Evolutionary conservation across 2,113 vertebrate species (phyloP).

Genomic region (Tautogolabrus adspersus): DNA sequence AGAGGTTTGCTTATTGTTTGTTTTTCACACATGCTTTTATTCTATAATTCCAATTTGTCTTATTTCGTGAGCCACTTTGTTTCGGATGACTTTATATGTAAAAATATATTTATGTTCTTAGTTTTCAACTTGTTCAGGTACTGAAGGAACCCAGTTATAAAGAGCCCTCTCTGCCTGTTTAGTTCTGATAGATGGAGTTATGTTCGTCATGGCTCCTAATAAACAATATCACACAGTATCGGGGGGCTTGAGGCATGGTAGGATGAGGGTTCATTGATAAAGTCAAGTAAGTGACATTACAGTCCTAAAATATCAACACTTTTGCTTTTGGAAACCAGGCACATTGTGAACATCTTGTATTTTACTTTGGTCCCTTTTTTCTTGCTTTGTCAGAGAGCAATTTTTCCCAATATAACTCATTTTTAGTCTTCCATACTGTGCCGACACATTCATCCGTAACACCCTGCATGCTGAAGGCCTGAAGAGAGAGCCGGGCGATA

Average conservation of each 20-base stretch:
- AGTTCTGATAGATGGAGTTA: too few species aligned
- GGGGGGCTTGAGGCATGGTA: background rate
- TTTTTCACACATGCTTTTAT: too few species aligned
- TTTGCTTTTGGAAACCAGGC: slow-evolving; percentile 22
- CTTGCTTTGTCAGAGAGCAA: slow-evolving; percentile 15
- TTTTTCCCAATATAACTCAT: slow-evolving; percentile 46
- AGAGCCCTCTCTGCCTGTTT: too few species aligned
- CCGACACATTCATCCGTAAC: slow-evolving; percentile 50
- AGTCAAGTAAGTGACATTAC: background rate
- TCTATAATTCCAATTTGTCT: too few species aligned
- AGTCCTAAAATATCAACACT: background rate
- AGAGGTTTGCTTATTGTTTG: too few species aligned
- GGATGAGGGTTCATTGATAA: background rate
- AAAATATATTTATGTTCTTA: too few species aligned
- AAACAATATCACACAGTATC: too few species aligned
- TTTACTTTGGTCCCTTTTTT: slow-evolving; percentile 30
- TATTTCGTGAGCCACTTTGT: too few species aligned
- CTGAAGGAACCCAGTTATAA: too few species aligned
- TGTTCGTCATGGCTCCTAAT: too few species aligned
- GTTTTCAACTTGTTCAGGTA: too few species aligned
- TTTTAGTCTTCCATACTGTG: slow-evolving; percentile 33
- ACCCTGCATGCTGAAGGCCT: slow-evolving; percentile 39
- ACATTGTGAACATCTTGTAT: slow-evolving; percentile 23
- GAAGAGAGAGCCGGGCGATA: slow-evolving; percentile 28
- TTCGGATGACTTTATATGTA: too few species aligned